Conservation (phyloP, 1,140 invertebrate species). For the Musca domestica region DNA sequence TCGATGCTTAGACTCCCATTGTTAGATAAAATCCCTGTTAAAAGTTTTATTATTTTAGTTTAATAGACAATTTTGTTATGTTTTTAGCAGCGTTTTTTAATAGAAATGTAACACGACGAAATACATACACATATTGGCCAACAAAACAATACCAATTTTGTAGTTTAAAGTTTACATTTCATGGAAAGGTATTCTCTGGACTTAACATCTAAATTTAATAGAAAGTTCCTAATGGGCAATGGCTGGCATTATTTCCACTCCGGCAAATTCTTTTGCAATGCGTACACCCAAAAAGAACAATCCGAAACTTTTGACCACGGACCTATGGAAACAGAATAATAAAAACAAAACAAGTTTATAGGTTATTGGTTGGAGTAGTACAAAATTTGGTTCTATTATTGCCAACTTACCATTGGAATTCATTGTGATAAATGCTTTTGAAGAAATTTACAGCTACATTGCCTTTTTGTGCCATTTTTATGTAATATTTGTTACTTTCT, state of each 20-base stretch:
- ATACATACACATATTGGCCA: not conserved
- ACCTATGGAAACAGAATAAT: conserved; percentile 57
- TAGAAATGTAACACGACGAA: not conserved
- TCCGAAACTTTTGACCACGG: conserved; percentile 66
- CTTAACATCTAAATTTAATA: not conserved
- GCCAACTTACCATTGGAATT: conserved; percentile 58
- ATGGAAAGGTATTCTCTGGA: not conserved
- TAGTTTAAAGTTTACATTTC: not conserved
- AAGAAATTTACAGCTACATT: conserved; percentile 43
- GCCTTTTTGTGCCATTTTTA: conserved; percentile 44
- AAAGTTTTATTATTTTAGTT: conserved; percentile 11
- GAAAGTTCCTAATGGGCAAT: conserved; percentile 43
- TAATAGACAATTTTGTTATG: conserved; percentile 9
- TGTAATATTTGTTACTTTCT: conserved; percentile 2
- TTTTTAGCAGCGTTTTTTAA: not conserved
- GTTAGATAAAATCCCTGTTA: not conserved
- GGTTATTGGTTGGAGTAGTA: not conserved
- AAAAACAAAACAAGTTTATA: no score
- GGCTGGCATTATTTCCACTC: conserved; percentile 64
- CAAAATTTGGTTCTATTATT: conserved; percentile 9
- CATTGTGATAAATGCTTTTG: conserved; percentile 56
- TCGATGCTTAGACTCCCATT: not conserved
- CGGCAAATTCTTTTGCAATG: conserved; percentile 66
- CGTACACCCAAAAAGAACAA: conserved; percentile 66
- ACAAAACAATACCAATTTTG: not conserved